These are phyloP conservation scores for Tribolium castaneum DNA, from an alignment of 1,140 invertebrate genomes.

Conservation along the genomic window DNA sequence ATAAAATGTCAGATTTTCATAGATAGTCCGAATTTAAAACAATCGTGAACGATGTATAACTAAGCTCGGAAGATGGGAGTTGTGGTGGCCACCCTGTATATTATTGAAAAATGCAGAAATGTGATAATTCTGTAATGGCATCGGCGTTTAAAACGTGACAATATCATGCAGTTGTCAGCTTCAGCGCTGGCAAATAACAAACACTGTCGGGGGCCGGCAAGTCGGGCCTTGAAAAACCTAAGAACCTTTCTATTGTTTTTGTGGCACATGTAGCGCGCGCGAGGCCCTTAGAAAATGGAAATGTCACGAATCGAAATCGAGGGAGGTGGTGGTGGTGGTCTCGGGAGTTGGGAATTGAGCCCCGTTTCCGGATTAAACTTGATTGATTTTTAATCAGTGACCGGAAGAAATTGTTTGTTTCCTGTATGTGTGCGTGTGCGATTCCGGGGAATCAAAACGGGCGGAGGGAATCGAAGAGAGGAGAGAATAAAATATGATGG, in stretches of 20 bases:
- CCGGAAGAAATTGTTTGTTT: conserved; percentile 30
- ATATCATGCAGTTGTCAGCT: conserved; percentile 40
- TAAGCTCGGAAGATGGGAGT: too few species aligned
- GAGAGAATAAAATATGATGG: neutral
- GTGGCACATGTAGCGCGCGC: neutral
- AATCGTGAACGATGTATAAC: too few species aligned
- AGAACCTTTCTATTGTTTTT: conserved; percentile 7
- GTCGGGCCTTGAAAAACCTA: neutral
- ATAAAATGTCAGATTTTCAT: too few species aligned
- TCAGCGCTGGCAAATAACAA: conserved; percentile 30
- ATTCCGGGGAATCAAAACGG: neutral
- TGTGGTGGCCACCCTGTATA: too few species aligned
- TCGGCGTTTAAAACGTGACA: conserved; percentile 40
- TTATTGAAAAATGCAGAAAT: too few species aligned
- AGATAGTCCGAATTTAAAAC: too few species aligned
- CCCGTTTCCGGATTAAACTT: conserved; percentile 7
- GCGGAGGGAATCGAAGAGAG: neutral
- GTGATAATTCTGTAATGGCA: neutral
- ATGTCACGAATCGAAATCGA: conserved; percentile 9
- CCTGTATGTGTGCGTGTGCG: neutral
- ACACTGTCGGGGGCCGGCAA: conserved; percentile 19
- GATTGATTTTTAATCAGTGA: conserved; percentile 33
- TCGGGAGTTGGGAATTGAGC: neutral
- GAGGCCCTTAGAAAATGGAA: conserved; percentile 35
- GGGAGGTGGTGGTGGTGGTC: neutral